phyloP scores from a whole-genome alignment of 2,888 invertebrate genomes.

The Amiota mariae region DNA sequence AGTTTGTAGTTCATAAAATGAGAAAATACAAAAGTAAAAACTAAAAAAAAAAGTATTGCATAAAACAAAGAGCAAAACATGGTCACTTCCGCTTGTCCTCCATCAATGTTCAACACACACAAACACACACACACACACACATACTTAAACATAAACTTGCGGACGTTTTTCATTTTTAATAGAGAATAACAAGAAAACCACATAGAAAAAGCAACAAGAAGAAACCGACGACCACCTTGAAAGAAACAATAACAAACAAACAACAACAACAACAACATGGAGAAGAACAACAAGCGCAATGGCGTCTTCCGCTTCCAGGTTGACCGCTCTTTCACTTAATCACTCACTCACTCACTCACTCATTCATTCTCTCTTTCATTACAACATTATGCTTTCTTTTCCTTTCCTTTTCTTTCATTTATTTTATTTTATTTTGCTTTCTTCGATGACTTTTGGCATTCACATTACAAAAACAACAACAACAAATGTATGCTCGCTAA shows the following conservation, averaged over 20 bases:
- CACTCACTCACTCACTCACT: neutral
- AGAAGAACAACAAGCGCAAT: constrained; percentile 37
- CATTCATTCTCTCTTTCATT: too few relatives aligned
- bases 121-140: constrained; percentile 8
- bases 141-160: neutral
- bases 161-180: constrained; percentile 25
- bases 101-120: neutral
- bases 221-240: too few relatives aligned
- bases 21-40: constrained; percentile 19
- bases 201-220: constrained; percentile 17
- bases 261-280: constrained; percentile 22
- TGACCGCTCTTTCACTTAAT: neutral
- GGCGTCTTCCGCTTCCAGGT: constrained; percentile 50
- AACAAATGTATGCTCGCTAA: constrained; percentile 2
- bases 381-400: neutral
- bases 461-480: constrained; percentile 17
- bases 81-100: constrained; percentile 26
- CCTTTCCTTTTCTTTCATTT: constrained; percentile 32
- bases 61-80: constrained; percentile 48
- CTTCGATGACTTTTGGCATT: constrained; percentile 22
- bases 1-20: constrained; percentile 14
- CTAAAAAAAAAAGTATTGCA: constrained; percentile 50
- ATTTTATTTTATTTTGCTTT: constrained; percentile 34
- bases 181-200: constrained; percentile 18
- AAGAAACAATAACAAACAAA: constrained; percentile 16